Base-by-base conservation (phyloP, 2,797 vertebrate genomes). In the Brachyalestes nurse region DNA sequence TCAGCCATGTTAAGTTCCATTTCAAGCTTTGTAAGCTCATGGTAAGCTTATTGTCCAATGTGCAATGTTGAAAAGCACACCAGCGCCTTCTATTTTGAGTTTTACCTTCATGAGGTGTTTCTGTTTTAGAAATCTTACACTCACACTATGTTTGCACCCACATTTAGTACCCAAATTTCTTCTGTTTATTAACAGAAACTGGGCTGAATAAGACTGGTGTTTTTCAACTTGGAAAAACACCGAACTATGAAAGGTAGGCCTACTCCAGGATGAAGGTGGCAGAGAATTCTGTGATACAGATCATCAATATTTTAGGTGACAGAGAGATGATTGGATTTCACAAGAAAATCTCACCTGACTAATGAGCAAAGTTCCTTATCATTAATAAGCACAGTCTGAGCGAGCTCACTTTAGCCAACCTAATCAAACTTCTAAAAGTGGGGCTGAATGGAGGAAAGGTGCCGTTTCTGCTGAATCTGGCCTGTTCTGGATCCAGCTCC, bases 401-500 rank as follows among this genome's bases (percentile, higher is more conserved):
- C 70, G 38, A 55, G 51, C 67, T 75, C 70, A 42, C 77, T 82
- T 72, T 14, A 76, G 34, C 58, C 58, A 42, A 78, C 55, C 65
- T 73, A 81, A 85, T 87, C 78, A 82, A 81, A 81, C 70, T 60
- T 65, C 42, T 57, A 74, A 79, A 25, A 67, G 77, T 57, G 14
- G 34, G 62, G 58, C 71, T 76, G n/a, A 84, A 85, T 79, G 47
- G 73, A 74, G 64, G 19, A 62, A 79, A 83, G 79, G 82, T 84
- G 81, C 47, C 66, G 67, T 83, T 86, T 86, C 72, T 78, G 79
- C 79, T 76, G 70, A 84, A 87, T 78, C 64, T 57, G 80, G 72
- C 78, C 51, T 80, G 73, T 80, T 76, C 17, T 1, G 64, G 70
- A 78, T 85, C 72, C 57, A 76, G 76, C 53, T 60, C 57, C 38